Evolutionary conservation across 2,113 vertebrate genomes (phyloP).

Genomic region (Oostethus manadensis): DNA sequence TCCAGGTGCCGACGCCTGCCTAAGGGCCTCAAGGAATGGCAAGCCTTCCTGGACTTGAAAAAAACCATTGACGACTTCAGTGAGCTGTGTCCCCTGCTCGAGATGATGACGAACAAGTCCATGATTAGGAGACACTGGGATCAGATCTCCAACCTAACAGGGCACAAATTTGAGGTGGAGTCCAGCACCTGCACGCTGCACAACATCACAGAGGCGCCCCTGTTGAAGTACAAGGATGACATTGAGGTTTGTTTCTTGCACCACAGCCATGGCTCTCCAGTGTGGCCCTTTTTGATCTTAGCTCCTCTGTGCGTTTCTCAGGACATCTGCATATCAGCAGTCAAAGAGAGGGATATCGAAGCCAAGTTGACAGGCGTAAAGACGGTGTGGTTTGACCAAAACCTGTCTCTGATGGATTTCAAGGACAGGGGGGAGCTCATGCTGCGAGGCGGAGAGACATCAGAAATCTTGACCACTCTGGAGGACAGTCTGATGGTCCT

Average conservation of each 20-base stretch:
- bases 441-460: conserved; percentile 28
- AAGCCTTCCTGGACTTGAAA: conserved; percentile 77
- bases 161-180: conserved; percentile 39
- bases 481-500: conserved; percentile 49
- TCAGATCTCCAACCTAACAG: conserved; percentile 34
- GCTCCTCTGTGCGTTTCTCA: not conserved
- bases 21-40: conserved; percentile 41
- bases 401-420: conserved; percentile 25
- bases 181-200: conserved; percentile 24
- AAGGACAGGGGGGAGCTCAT: conserved; percentile 46
- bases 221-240: conserved; percentile 39
- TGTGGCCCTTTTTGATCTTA: not conserved
- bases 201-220: conserved; percentile 40
- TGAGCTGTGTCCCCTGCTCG: conserved; percentile 48
- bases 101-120: conserved; percentile 50
- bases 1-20: conserved; percentile 43
- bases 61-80: conserved; percentile 76
- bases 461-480: conserved; percentile 33
- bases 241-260: conserved; percentile 29
- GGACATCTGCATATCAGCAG: conserved; percentile 49
- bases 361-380: conserved; percentile 42
- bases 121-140: conserved; percentile 44
- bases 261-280: not conserved
- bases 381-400: conserved; percentile 31
- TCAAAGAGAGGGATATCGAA: conserved; percentile 50